Percentiles rank a stretch among this genome's conserved stretches.
These are phyloP conservation scores for Myripristis murdjan DNA, from an alignment of 2,797 vertebrate genomes.

Conservation along the genomic window DNA sequence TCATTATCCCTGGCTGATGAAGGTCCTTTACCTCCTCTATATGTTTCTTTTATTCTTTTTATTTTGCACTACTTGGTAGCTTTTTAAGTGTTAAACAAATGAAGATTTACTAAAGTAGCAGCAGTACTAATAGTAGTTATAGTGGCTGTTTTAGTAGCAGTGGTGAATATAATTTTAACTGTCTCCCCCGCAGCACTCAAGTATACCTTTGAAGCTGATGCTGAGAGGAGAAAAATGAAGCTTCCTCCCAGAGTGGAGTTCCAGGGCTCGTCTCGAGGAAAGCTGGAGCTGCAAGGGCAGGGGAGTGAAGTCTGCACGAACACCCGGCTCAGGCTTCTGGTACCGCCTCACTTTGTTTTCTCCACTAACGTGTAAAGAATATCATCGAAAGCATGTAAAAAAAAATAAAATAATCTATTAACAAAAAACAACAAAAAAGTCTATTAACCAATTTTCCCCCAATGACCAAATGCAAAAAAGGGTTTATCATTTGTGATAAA, in stretches of 20 bases:
- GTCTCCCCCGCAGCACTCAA: conserved; percentile 79
- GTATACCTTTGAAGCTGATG: conserved; percentile 89
- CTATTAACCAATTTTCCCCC: too few species aligned
- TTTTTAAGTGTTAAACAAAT: too few species aligned
- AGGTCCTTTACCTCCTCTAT: too few species aligned
- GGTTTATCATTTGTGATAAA: too few species aligned
- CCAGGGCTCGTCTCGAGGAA: conserved; percentile 66
- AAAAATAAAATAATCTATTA: too few species aligned
- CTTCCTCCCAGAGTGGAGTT: conserved; percentile 86
- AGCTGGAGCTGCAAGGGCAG: conserved; percentile 81
- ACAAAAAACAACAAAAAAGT: too few species aligned
- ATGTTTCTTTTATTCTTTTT: too few species aligned
- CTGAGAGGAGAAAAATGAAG: conserved; percentile 78
- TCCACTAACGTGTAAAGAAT: too few species aligned
- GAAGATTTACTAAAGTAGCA: neutral
- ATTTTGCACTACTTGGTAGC: too few species aligned
- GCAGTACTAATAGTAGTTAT: too few species aligned
- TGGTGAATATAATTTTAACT: neutral
- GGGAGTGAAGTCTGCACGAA: conserved; percentile 81
- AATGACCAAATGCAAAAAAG: too few species aligned
- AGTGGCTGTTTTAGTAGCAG: neutral
- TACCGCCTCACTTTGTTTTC: conserved; percentile 56
- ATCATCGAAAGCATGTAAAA: too few species aligned
- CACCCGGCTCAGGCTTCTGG: conserved; percentile 85
- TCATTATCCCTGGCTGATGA: neutral